Evolutionary conservation across 1,140 invertebrate species (phyloP).

Genomic region (Theocolax elegans): DNA sequence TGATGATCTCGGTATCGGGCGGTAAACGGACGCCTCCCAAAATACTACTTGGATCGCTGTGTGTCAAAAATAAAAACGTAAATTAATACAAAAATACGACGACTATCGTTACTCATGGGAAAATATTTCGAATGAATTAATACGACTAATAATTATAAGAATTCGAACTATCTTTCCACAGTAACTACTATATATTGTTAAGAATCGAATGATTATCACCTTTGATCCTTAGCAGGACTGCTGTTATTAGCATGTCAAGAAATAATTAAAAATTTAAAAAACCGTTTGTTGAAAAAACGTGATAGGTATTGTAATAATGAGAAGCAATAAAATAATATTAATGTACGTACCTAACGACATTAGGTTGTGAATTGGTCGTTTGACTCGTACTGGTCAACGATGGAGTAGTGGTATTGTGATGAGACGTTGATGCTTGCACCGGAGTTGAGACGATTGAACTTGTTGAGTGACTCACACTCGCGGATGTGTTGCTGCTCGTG

Average conservation of each 20-base stretch:
- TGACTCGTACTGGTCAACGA: conserved; percentile 56
- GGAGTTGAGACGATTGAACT: conserved; percentile 54
- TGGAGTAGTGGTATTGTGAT: conserved; percentile 54
- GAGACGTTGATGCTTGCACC: conserved; percentile 58
- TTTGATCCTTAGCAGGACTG: conserved; percentile 62
- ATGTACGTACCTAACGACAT: conserved; percentile 62
- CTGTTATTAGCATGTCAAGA: conserved; percentile 4
- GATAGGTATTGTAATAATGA: too few species aligned
- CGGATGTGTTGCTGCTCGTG: not conserved
- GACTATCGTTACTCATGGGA: too few species aligned
- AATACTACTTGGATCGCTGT: conserved; percentile 83
- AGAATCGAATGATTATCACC: conserved; percentile 54
- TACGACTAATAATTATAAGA: too few species aligned
- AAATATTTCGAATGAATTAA: too few species aligned
- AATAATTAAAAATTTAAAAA: not conserved
- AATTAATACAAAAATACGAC: not conserved
- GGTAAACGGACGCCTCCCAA: conserved; percentile 83
- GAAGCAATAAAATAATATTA: too few species aligned
- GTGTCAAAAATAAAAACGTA: conserved; percentile 36
- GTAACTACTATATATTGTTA: too few species aligned
- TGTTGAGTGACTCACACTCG: conserved; percentile 5
- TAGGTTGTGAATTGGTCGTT: conserved; percentile 62
- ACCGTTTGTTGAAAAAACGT: too few species aligned
- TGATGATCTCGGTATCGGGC: conserved; percentile 90
- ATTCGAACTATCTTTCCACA: too few species aligned